These are phyloP conservation scores for Chloropsis cyanopogon DNA, from an alignment of 2,113 vertebrate genomes.

Conservation along the genomic window DNA sequence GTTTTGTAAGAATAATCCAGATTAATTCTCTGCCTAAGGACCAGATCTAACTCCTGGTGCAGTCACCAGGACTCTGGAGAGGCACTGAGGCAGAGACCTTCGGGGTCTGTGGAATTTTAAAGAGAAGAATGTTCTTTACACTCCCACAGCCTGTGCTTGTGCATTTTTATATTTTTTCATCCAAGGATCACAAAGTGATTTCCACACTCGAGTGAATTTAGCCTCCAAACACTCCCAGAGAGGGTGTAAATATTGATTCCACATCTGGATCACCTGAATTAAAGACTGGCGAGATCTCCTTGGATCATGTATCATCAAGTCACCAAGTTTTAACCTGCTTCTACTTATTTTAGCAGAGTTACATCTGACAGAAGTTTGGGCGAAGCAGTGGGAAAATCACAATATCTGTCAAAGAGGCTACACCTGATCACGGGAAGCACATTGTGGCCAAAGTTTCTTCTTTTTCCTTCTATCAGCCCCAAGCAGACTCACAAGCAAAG, in stretches of 20 bases:
- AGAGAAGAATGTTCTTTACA: neutral
- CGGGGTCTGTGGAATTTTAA: neutral
- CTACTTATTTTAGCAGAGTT: neutral
- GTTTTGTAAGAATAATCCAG: constrained; percentile 26
- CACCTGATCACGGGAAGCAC: neutral
- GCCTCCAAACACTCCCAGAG: neutral
- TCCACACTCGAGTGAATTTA: neutral
- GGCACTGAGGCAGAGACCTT: neutral
- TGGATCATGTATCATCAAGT: neutral
- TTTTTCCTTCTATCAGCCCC: neutral
- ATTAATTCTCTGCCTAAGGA: constrained; percentile 15
- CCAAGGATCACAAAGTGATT: neutral
- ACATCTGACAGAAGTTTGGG: neutral
- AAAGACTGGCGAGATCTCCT: neutral
- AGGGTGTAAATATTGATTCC: neutral
- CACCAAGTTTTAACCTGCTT: neutral
- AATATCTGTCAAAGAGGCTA: neutral
- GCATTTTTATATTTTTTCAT: neutral
- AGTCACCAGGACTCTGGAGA: neutral
- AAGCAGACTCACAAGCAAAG: neutral
- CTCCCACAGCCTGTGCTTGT: neutral
- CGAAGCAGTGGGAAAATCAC: neutral
- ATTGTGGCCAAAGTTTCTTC: neutral
- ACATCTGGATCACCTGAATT: neutral
- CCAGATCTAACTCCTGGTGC: neutral